Evolutionary conservation across 2,113 vertebrate species (phyloP).

Genomic region (Podilymbus podiceps): DNA sequence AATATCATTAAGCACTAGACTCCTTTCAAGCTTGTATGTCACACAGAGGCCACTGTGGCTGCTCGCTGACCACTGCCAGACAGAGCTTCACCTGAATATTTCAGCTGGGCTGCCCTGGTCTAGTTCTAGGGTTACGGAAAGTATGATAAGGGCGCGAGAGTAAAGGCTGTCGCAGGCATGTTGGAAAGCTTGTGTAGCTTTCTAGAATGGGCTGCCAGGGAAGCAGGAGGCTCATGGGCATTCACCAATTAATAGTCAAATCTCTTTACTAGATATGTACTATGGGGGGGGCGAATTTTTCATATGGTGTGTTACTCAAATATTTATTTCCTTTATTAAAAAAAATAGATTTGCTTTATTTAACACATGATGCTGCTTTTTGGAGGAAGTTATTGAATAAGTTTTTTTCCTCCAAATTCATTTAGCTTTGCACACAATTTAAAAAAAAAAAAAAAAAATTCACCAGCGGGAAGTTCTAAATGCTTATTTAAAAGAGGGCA

Average conservation of each 20-base stretch:
- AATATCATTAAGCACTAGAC: neutral
- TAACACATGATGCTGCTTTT: neutral
- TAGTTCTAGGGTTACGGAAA: neutral
- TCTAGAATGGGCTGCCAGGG: neutral
- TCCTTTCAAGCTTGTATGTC: neutral
- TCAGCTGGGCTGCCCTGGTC: neutral
- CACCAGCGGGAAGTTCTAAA: neutral
- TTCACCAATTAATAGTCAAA: neutral
- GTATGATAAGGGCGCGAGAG: neutral
- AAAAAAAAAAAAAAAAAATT: too few relatives aligned
- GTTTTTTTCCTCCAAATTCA: neutral
- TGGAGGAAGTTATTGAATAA: neutral
- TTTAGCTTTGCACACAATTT: neutral
- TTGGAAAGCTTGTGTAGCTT: neutral
- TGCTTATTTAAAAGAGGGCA: slow-evolving; percentile 8
- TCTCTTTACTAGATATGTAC: neutral
- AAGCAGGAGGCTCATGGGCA: neutral
- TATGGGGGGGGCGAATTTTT: neutral
- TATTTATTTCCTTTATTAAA: neutral
- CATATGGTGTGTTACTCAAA: neutral
- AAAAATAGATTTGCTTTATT: neutral
- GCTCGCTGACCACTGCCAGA: neutral
- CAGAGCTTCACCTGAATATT: neutral
- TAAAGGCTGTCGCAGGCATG: neutral
- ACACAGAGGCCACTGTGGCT: neutral